A percentile compares a stretch with the other conserved stretches of the same genome.
Conservation (phyloP, 2,888 invertebrate species). For the Rosalia funebris region DNA sequence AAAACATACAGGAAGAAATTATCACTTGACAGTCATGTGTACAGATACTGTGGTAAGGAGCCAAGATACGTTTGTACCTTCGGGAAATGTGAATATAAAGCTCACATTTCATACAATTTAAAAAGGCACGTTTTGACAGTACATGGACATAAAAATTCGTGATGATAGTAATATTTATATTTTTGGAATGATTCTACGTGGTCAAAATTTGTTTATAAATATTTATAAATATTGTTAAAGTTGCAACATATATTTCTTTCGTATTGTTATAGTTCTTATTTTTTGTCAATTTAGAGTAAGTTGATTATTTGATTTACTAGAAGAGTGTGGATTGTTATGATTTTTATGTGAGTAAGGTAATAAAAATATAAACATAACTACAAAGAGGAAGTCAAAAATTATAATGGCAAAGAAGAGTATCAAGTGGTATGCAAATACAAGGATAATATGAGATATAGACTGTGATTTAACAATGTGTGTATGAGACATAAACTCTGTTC, state of each 20-base stretch:
- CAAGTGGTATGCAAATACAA: too few species aligned
- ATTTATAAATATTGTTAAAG: too few species aligned
- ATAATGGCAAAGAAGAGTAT: too few species aligned
- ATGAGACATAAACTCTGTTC: too few species aligned
- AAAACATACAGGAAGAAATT: constrained; percentile 43
- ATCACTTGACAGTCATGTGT: constrained; percentile 40
- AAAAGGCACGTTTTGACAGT: constrained; percentile 28
- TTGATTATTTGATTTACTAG: too few species aligned
- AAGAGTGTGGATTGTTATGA: too few species aligned
- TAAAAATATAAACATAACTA: too few species aligned
- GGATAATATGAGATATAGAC: too few species aligned
- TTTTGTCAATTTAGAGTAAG: too few species aligned
- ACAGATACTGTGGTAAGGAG: constrained; percentile 42
- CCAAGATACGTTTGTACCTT: constrained; percentile 29
- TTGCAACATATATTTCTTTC: neutral
- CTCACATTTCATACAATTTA: constrained; percentile 35
- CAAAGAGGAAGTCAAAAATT: too few species aligned
- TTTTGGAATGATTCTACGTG: neutral
- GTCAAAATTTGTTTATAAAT: neutral
- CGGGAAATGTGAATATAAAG: constrained; percentile 36
- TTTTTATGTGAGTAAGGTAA: too few species aligned
- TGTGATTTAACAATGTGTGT: too few species aligned
- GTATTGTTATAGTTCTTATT: constrained; percentile 2
- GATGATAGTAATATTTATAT: neutral
- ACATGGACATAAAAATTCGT: neutral